Evolutionary conservation across 2,888 invertebrate genomes (phyloP).

Genomic region (Euplexia lucipara): DNA sequence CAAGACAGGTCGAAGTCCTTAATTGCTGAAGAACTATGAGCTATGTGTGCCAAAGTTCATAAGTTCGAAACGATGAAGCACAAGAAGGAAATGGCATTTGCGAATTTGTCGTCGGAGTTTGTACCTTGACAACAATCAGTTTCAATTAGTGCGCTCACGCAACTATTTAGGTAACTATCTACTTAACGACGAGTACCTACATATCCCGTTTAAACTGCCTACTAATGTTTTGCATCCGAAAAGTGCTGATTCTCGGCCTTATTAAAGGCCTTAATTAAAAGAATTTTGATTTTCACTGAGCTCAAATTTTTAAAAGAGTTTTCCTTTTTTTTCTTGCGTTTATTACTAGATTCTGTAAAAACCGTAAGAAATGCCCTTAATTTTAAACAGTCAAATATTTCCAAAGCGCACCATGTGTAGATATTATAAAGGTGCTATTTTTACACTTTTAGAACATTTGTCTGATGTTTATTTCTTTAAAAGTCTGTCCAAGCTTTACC

Average conservation of each 20-base stretch:
- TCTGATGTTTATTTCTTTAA: not conserved
- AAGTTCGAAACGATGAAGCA: conserved; percentile 15
- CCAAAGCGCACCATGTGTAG: no score
- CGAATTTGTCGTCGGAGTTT: conserved; percentile 4
- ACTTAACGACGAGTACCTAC: not conserved
- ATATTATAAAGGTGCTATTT: no score
- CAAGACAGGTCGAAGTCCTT: not conserved
- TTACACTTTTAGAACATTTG: not conserved
- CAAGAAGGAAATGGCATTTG: conserved; percentile 1
- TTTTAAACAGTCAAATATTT: no score
- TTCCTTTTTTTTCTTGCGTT: no score
- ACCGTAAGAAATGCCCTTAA: no score
- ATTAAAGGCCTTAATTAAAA: no score
- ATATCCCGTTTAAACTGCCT: not conserved
- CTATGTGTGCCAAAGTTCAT: conserved; percentile 32
- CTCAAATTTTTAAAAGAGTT: no score
- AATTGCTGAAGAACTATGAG: conserved; percentile 1
- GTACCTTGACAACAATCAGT: conserved; percentile 11
- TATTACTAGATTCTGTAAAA: no score
- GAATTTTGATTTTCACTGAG: no score
- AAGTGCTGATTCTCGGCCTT: no score
- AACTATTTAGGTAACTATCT: not conserved
- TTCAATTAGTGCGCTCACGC: conserved; percentile 18
- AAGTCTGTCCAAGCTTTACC: not conserved
- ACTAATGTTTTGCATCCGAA: no score